Evolutionary conservation across 2,797 vertebrate species (phyloP).

Genomic region (Pristis pectinata): DNA sequence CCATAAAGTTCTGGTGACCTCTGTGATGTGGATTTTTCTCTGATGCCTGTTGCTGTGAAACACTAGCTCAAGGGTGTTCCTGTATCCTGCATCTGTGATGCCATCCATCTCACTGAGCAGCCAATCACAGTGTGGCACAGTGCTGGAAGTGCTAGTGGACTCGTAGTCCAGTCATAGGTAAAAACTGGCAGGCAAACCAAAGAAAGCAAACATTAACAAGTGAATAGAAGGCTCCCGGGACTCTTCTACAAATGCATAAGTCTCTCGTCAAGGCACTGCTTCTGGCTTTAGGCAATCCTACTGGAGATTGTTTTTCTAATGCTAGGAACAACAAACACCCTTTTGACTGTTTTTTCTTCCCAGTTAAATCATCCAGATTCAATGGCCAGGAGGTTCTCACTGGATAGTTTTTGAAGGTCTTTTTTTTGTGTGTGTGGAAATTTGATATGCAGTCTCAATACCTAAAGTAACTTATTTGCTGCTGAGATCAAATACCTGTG

Average conservation of each 20-base stretch:
- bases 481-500: not conserved
- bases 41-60: no score
- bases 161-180: not conserved
- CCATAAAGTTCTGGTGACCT: no score
- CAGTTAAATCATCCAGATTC: not conserved
- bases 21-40: no score
- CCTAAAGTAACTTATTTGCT: not conserved
- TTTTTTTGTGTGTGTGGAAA: not conserved
- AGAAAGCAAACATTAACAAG: not conserved
- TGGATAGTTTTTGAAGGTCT: not conserved
- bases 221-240: not conserved
- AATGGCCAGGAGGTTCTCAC: slow-evolving; percentile 8
- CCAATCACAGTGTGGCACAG: no score
- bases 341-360: not conserved
- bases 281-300: not conserved
- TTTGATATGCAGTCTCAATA: not conserved
- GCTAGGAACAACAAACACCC: not conserved
- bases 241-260: not conserved
- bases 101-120: no score
- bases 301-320: not conserved
- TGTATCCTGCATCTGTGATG: no score
- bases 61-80: no score
- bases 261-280: no score
- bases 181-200: not conserved
- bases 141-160: not conserved